Base-by-base conservation (phyloP, 2,113 vertebrate genomes). In the Hystrix brachyura region DNA sequence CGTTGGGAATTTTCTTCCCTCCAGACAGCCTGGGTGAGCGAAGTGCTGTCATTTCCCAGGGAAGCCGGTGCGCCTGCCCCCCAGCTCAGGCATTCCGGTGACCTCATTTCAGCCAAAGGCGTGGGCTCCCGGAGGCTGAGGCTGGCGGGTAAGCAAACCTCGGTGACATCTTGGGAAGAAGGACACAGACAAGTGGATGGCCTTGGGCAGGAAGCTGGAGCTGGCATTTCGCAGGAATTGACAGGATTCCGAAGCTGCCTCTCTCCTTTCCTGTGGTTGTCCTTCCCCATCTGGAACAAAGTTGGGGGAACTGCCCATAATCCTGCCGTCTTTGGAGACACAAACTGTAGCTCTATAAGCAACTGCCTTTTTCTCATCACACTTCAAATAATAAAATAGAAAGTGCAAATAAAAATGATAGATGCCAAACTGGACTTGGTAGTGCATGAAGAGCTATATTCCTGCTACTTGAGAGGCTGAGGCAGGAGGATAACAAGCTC, bases 91-190 rank as follows among this genome's bases (percentile, higher is more conserved):
- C 80, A 92, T 93, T 90, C 97, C 90, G 46, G 5, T 81, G 84
- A 97, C 71, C 59, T 97, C 96, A 97, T 48, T 60, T 55, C 79
- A 94, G 92, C 9, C 15, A 79, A 83, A 86, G 93, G 94, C 5
- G 12, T 80, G 78, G 94, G 78, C 72, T 92, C 43, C 38, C 38
- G 34, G 38, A 79, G 43, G 62, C 87, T 5, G 46, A n/a, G 72
- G 71, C 82, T 87, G 89, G 57, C 57, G n/a, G 65, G 67, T 53
- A 76, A 67, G 81, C 71, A 62, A 86, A 46, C 32, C 76, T 59
- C 51, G 1, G 65, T 83, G 87, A 91, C 84, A 76, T 84, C 90
- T 69, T 72, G 53, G 92, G 83, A 90, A 94, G 60, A 32, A 57
- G 59, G 55, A 55, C 32, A 17, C 46, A 51, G 72, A 51, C 13